Conservation (phyloP, 2,113 vertebrate genomes). For the Nettapus auritus region DNA sequence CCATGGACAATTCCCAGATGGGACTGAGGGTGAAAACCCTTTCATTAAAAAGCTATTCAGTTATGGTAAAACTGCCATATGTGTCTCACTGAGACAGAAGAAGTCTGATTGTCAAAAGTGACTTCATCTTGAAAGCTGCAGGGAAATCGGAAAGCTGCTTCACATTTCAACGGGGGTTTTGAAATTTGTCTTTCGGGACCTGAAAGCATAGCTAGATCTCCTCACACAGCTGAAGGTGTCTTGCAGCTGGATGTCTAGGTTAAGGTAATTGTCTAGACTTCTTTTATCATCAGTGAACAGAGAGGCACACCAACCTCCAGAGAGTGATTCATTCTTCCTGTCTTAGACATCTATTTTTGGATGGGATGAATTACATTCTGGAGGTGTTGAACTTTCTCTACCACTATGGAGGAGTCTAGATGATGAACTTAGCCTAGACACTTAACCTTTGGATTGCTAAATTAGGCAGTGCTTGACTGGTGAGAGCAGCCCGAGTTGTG, state of each 20-base stretch:
- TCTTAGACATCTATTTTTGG: slow-evolving; percentile 60
- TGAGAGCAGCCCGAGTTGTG: neutral
- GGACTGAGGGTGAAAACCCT: slow-evolving; percentile 33
- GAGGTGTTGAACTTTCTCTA: slow-evolving; percentile 63
- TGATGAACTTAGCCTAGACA: slow-evolving; percentile 47
- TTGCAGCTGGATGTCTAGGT: slow-evolving; percentile 67
- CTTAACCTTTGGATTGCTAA: neutral
- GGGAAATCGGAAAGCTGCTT: slow-evolving; percentile 51
- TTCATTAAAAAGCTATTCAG: slow-evolving; percentile 58
- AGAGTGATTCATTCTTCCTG: slow-evolving; percentile 69
- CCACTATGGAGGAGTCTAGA: slow-evolving; percentile 22
- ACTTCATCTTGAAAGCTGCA: slow-evolving; percentile 47
- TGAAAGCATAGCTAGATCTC: slow-evolving; percentile 38
- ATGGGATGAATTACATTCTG: slow-evolving; percentile 63
- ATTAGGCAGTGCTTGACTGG: neutral
- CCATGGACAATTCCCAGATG: slow-evolving; percentile 45
- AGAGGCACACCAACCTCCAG: slow-evolving; percentile 49
- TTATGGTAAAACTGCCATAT: slow-evolving; percentile 45
- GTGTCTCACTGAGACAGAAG: slow-evolving; percentile 34
- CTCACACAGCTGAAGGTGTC: slow-evolving; percentile 48
- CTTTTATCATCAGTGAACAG: slow-evolving; percentile 66
- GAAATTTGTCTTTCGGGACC: slow-evolving; percentile 47
- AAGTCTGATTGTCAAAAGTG: slow-evolving; percentile 40
- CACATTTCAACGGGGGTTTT: slow-evolving; percentile 24
- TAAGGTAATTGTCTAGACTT: slow-evolving; percentile 70